These are phyloP conservation scores for Phyllostomus discolor DNA, from an alignment of 2,113 vertebrate genomes.

Conservation along the genomic window DNA sequence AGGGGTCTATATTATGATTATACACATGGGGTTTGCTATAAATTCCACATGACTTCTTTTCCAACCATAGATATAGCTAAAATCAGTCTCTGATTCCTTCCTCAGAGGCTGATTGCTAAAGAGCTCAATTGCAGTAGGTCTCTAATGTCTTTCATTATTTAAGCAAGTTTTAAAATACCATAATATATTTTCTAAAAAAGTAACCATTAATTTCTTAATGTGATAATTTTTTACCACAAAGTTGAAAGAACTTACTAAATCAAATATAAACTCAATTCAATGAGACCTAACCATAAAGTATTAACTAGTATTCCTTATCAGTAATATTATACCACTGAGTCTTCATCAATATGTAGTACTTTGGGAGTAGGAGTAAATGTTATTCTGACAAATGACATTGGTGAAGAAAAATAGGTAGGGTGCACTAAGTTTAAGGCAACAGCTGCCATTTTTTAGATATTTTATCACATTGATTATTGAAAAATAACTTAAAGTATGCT, in stretches of 20 bases:
- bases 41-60: constrained; percentile 21
- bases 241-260: constrained; percentile 21
- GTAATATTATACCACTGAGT: neutral
- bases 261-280: constrained; percentile 21
- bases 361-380: neutral
- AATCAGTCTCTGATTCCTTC: neutral
- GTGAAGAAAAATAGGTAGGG: neutral
- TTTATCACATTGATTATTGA: neutral
- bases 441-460: neutral
- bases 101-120: constrained; percentile 10
- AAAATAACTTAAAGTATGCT: neutral
- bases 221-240: neutral
- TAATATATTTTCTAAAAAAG: neutral
- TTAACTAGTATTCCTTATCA: neutral
- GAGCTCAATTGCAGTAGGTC: neutral
- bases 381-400: neutral
- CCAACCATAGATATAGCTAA: neutral
- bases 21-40: neutral
- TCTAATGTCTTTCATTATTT: constrained; percentile 16
- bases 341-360: neutral
- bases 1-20: neutral
- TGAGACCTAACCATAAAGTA: neutral
- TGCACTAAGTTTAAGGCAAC: neutral
- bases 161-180: constrained; percentile 33
- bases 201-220: constrained; percentile 10